Percentiles rank a stretch among this genome's conserved stretches.
Evolutionary conservation across 1,140 invertebrate genomes (phyloP).

Genomic region (Papilio machaon): DNA sequence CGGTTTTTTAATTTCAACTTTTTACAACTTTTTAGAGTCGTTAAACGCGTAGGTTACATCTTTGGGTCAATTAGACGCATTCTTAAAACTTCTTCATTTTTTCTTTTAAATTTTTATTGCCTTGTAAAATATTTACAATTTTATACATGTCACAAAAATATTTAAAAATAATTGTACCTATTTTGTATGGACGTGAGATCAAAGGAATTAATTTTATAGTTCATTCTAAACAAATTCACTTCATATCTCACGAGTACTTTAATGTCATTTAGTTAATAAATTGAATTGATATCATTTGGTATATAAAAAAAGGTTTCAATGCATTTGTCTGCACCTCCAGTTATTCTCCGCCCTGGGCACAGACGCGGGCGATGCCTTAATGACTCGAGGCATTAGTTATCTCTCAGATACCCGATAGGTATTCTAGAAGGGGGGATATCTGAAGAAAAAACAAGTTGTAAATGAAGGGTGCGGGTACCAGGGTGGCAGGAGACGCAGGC

Average conservation of each 20-base stretch:
- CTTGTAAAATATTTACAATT: constrained; percentile 67
- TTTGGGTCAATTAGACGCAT: constrained; percentile 67
- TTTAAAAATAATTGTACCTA: constrained; percentile 47
- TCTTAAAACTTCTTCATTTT: constrained; percentile 56
- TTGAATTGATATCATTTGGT: constrained; percentile 32
- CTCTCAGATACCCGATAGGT: constrained; percentile 76
- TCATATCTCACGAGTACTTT: neutral
- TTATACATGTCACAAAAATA: constrained; percentile 70
- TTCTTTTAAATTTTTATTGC: constrained; percentile 65
- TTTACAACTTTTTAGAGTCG: constrained; percentile 60
- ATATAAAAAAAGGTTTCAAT: constrained; percentile 53
- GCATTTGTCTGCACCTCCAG: constrained; percentile 67
- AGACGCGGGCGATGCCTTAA: constrained; percentile 63
- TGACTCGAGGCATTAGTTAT: constrained; percentile 76
- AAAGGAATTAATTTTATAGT: constrained; percentile 13
- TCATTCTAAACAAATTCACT: neutral
- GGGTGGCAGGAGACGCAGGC: constrained; percentile 49
- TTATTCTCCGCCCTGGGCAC: constrained; percentile 47
- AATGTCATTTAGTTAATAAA: constrained; percentile 32
- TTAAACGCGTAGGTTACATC: constrained; percentile 57
- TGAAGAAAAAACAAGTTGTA: constrained; percentile 53
- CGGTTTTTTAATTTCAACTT: constrained; percentile 54
- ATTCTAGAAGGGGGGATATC: constrained; percentile 54
- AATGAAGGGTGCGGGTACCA: constrained; percentile 67
- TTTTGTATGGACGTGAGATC: neutral